Evolutionary conservation across 2,888 invertebrate species (phyloP).

Genomic region (Micropterix aruncella): DNA sequence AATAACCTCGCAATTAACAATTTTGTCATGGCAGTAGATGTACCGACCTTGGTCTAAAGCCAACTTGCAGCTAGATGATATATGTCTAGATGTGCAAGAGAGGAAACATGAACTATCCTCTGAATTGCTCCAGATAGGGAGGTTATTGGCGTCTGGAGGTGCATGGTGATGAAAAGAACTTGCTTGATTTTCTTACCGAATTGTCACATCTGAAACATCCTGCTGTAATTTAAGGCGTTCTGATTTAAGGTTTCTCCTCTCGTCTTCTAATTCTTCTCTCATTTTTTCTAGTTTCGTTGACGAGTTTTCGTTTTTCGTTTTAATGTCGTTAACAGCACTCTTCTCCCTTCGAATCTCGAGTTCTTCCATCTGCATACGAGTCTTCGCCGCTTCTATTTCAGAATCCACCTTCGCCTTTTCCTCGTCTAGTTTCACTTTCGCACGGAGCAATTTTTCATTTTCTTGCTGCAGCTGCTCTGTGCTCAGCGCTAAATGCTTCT

Average conservation of each 20-base stretch:
- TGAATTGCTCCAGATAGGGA: too few species aligned
- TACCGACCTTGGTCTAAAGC: too few species aligned
- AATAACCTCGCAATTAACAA: too few species aligned
- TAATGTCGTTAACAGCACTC: too few species aligned
- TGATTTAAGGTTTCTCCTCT: not conserved
- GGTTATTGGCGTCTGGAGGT: too few species aligned
- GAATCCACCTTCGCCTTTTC: constrained; percentile 13
- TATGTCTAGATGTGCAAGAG: too few species aligned
- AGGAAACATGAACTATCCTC: too few species aligned
- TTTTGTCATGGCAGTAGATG: too few species aligned
- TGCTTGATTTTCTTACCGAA: constrained; percentile 22
- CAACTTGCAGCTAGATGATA: too few species aligned
- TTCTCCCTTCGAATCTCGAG: too few species aligned
- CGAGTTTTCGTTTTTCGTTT: too few species aligned
- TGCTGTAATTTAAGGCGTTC: constrained; percentile 5
- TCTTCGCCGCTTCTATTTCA: not conserved
- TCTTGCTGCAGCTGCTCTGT: not conserved
- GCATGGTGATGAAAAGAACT: too few species aligned
- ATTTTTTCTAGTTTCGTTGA: constrained; percentile 5
- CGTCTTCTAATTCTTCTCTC: not conserved
- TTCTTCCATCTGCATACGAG: not conserved
- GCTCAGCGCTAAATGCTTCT: not conserved
- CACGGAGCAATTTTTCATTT: not conserved
- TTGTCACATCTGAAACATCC: constrained; percentile 29
- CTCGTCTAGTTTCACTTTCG: constrained; percentile 29